Conservation (phyloP, 2,888 invertebrate genomes). For the Orgyia antiqua region DNA sequence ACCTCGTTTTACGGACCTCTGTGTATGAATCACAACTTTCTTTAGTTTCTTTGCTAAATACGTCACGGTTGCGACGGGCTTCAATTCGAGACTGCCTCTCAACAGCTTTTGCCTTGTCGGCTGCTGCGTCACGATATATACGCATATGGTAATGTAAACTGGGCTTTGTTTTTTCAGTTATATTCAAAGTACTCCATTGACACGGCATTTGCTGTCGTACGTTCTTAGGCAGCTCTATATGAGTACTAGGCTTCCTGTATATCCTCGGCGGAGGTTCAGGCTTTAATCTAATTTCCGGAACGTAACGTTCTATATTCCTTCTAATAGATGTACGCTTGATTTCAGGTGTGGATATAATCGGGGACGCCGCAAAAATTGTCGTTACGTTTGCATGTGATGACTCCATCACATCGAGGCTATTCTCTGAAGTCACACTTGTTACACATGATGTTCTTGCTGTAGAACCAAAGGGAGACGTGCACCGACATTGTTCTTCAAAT, state of each 20-base stretch:
- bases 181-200: conserved; percentile 72
- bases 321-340: conserved; percentile 72
- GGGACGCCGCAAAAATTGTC: conserved; percentile 64
- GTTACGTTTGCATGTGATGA: conserved; percentile 72
- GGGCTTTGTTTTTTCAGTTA: conserved; percentile 66
- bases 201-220: conserved; percentile 58
- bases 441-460: conserved; percentile 83
- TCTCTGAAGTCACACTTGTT: conserved; percentile 77
- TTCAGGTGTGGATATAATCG: conserved; percentile 64
- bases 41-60: conserved; percentile 43
- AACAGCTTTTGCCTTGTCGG: conserved; percentile 21
- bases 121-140: conserved; percentile 60
- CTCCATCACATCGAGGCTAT: conserved; percentile 74
- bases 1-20: conserved; percentile 53
- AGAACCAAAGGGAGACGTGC: conserved; percentile 85
- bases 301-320: conserved; percentile 58
- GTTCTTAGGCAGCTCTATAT: conserved; percentile 67
- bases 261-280: conserved; percentile 68
- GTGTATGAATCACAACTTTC: conserved; percentile 28
- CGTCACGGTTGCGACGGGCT: conserved; percentile 53
- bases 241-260: conserved; percentile 66
- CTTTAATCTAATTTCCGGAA: conserved; percentile 62
- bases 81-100: conserved; percentile 51
- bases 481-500: conserved; percentile 84
- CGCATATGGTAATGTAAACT: conserved; percentile 75